Base-by-base conservation (phyloP, 2,888 invertebrate species). In the Cenopis cana region DNA sequence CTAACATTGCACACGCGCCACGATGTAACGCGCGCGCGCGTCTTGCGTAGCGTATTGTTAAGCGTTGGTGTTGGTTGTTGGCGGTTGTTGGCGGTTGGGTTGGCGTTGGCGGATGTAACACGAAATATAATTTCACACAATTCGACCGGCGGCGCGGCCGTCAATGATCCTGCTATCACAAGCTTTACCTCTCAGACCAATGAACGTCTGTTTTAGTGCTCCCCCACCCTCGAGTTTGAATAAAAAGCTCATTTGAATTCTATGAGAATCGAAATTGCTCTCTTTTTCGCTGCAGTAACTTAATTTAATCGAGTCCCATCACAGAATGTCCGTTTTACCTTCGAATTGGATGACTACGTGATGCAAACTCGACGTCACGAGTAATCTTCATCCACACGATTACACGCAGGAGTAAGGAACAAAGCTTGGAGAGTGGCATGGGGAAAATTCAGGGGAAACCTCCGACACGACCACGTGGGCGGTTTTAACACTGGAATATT, bases 241-340 rank as follows among this genome's bases (percentile, higher is more conserved):
- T 92, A 92, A 92, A 92, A 91, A 88, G 86, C 89, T 92, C 92
- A 91, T 93, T 92, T 92, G 89, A 90, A 93, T 92, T 90, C 92
- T 89, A 91, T 89, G 91, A 87, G 91, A 89, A 92, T 93, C 89
- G 91, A 84, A 91, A 91, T 90, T 88, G 90, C 88, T 89, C 89
- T 88, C 88, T 86, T 89, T 91, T 89, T 88, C 88, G 86, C 88
- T 84, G 89, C 89, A 89, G 87, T 91, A 91, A 91, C 91, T 92
- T 92, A 91, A 91, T 91, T 91, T 91, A 91, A 93, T 91, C 89
- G 91, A 86, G 87, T 87, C 84, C 84, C 86, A 87, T 92, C 89
- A 88, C 84, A 86, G 85, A 85, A 86, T 85, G 69, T 65, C 74
- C 86, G 82, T 87, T 18, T 83, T 84, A 86, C 86, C 87, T 87